Evolutionary conservation across 1,140 invertebrate species (phyloP), one percentile per base, ranked within the genome.

Genomic region (Pseudomyrmex cubaensis): DNA sequence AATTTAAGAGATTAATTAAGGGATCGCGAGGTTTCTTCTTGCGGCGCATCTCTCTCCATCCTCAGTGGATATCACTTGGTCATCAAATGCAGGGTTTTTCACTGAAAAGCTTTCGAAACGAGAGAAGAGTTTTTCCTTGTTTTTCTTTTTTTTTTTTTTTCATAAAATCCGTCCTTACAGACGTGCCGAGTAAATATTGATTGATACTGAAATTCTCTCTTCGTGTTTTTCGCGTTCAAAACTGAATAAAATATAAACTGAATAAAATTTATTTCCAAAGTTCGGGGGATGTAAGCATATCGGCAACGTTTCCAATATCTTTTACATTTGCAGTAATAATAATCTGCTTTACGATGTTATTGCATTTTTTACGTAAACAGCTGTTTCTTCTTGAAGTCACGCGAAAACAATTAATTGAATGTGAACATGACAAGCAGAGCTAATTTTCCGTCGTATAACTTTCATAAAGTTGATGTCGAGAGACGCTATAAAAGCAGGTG

Each of bases 1-100:
- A 80, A 80, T 80, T 70, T 48, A 50, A 80, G 56, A 72, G 76
- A 80, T 80, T 80, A 70, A 80, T 80, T 80, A 80, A 70, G n/a
- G 54, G 64, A 10, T 61, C 66, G 70, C 46, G 44, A 80, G 66
- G 35, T 72, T 80, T 80, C 54, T 72, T 80, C 22, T 35, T 35
- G 54, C 44, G 76, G 54, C 12, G 66, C 35, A 70, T 20, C 20
- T 25, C 22, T 69, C 64, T 57, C 57, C 66, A 13, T 70, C 20
- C 46, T 59, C 1, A 25, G 46, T 20, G 13, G 20, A 25, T 67
- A 80, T 72, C 76, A 25, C n/a, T 72, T 44, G 15, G 10, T 69
- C 12, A 7, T 59, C 46, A 13, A 44, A 70, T 22, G 10, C 10
- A 10, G n/a, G n/a, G 25, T 80, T 59, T 59, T 61, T 22, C 35